phyloP scores from a whole-genome alignment of 2,888 invertebrate genomes.

The Erebia ligea region DNA sequence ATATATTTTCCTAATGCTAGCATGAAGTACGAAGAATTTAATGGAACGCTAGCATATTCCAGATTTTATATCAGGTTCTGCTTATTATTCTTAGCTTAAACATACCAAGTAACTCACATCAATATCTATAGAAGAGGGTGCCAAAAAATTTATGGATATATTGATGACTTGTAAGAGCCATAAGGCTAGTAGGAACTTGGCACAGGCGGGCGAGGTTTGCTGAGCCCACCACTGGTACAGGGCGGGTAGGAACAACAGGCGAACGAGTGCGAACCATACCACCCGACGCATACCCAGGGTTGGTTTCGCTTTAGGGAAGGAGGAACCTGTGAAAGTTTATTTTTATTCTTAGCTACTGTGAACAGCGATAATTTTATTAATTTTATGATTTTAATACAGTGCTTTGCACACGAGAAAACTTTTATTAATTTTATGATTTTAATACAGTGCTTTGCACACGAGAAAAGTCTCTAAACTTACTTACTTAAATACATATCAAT shows the following conservation, averaged over 20 bases:
- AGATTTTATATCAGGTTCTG: too few species aligned
- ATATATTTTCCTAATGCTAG: too few species aligned
- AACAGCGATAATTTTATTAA: too few species aligned
- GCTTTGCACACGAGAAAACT: too few species aligned
- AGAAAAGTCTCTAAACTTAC: too few species aligned
- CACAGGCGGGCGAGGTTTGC: slow-evolving; percentile 92
- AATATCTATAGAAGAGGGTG: slow-evolving; percentile 68
- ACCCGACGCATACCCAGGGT: slow-evolving; percentile 95
- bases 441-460: too few species aligned
- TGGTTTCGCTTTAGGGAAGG: slow-evolving; percentile 97
- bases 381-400: too few species aligned
- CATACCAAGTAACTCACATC: slow-evolving; percentile 70
- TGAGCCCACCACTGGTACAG: slow-evolving; percentile 95
- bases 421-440: too few species aligned
- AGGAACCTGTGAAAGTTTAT: slow-evolving; percentile 85
- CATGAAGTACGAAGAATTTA: too few species aligned
- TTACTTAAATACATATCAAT: too few species aligned
- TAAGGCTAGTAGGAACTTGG: slow-evolving; percentile 88
- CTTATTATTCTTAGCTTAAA: neutral
- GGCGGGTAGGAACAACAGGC: slow-evolving; percentile 92
- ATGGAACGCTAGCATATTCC: too few species aligned
- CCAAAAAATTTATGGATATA: slow-evolving; percentile 79
- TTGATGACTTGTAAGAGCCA: slow-evolving; percentile 90
- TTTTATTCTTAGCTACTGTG: neutral
- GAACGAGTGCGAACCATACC: slow-evolving; percentile 90